phyloP scores from a whole-genome alignment of 23 tunicate species.

The Pegea sp. region DNA sequence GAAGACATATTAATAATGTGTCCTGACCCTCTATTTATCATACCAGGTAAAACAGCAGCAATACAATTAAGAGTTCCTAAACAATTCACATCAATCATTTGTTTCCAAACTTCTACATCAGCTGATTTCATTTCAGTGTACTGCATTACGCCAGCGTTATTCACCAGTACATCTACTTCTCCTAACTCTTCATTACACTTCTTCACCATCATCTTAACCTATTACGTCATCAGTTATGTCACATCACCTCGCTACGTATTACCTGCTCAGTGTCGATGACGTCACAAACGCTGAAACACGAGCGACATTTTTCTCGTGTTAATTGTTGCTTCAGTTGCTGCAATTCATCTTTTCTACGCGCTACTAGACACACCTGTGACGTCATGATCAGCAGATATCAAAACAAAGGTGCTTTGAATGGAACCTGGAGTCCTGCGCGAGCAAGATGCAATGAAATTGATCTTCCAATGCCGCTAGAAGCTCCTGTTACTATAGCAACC shows the following conservation, averaged over 20 bases:
- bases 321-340: no score
- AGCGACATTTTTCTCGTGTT: no score
- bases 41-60: conserved; percentile 63
- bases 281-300: no score
- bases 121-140: conserved; percentile 50
- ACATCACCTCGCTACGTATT: no score
- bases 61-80: conserved; percentile 51
- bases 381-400: no score
- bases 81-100: conserved; percentile 65
- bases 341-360: no score
- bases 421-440: conserved; percentile 50
- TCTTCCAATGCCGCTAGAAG: conserved; percentile 81
- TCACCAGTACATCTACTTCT: conserved; percentile 40
- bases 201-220: conserved; percentile 23
- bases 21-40: conserved; percentile 26
- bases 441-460: conserved; percentile 41
- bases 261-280: no score
- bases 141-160: conserved; percentile 74
- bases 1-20: conserved; percentile 72
- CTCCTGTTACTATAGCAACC: conserved; percentile 70
- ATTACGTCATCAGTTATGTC: no score
- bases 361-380: no score
- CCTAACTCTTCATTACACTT: conserved; percentile 20
- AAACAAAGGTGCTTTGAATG: no score
- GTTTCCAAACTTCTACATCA: conserved; percentile 67